Conservation (phyloP, 2,797 vertebrate species). For the Lacerta bilineata region DNA sequence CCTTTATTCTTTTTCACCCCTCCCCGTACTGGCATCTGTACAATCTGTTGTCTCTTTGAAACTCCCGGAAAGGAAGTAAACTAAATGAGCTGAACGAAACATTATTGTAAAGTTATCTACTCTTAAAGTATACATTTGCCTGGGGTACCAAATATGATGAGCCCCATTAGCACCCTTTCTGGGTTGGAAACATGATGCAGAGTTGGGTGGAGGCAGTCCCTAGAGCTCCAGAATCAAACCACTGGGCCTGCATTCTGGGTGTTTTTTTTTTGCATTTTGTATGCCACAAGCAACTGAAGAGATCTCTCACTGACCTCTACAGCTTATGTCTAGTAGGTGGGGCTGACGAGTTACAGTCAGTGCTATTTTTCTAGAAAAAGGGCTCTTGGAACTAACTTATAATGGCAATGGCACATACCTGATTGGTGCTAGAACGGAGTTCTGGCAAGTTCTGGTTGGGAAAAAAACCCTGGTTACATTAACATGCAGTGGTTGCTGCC, state of each 20-base stretch:
- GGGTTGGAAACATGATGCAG: too few relatives aligned
- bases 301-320: slow-evolving; percentile 32
- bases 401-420: too few relatives aligned
- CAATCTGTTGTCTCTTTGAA: slow-evolving; percentile 41
- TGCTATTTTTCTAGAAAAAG: not conserved
- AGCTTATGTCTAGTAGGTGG: slow-evolving; percentile 8
- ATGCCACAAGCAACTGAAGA: slow-evolving; percentile 18
- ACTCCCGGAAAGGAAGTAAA: slow-evolving; percentile 1
- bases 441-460: too few relatives aligned
- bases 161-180: too few relatives aligned
- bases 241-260: not conserved
- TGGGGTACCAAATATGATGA: not conserved
- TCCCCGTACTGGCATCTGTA: slow-evolving; percentile 6
- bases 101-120: slow-evolving; percentile 9
- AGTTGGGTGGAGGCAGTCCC: not conserved
- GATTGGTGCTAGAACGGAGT: too few relatives aligned
- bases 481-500: too few relatives aligned
- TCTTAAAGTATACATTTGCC: slow-evolving; percentile 34
- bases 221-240: not conserved
- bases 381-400: too few relatives aligned
- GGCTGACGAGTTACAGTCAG: slow-evolving; percentile 19
- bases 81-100: slow-evolving; percentile 25
- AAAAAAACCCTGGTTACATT: too few relatives aligned
- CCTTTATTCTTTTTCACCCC: slow-evolving; percentile 39
- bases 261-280: not conserved